Evolutionary conservation across 2,888 invertebrate genomes (phyloP).

Genomic region (Andrena dorsata): DNA sequence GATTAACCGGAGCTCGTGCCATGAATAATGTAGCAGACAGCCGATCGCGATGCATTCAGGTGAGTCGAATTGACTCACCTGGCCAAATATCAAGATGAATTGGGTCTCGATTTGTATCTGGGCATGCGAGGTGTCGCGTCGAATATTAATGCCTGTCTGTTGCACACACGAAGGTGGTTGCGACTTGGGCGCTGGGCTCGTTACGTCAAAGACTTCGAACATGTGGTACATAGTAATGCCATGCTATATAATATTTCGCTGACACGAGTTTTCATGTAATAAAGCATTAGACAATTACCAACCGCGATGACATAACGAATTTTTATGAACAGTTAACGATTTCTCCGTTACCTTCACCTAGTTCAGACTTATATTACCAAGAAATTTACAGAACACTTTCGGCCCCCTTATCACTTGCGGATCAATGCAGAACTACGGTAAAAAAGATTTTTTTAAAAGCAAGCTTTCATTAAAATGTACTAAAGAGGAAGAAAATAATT

Average conservation of each 20-base stretch:
- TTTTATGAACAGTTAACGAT: conserved; percentile 14
- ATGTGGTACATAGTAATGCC: background rate
- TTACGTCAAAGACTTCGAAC: conserved; percentile 2
- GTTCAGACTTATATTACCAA: conserved; percentile 9
- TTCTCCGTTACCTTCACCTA: conserved; percentile 28
- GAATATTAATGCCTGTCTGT: conserved; percentile 65
- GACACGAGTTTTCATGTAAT: background rate
- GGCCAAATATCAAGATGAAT: conserved; percentile 63
- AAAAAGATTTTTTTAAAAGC: too few relatives aligned
- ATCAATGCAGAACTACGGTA: too few relatives aligned
- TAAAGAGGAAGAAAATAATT: too few relatives aligned
- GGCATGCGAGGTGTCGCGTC: conserved; percentile 37
- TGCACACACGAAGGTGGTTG: conserved; percentile 32
- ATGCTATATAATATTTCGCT: background rate
- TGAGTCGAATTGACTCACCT: conserved; percentile 53
- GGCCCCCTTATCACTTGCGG: too few relatives aligned
- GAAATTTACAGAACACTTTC: too few relatives aligned
- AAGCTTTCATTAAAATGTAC: too few relatives aligned
- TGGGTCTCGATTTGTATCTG: conserved; percentile 63
- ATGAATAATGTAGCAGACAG: conserved; percentile 66
- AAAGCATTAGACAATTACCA: conserved; percentile 10
- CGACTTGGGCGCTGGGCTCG: conserved; percentile 3
- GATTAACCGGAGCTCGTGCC: conserved; percentile 39
- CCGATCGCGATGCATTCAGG: conserved; percentile 24
- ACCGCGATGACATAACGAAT: background rate